Percentiles rank a stretch among this genome's conserved stretches.
phyloP scores from a whole-genome alignment of 2,888 invertebrate species.

The Oscheius sp. region DNA sequence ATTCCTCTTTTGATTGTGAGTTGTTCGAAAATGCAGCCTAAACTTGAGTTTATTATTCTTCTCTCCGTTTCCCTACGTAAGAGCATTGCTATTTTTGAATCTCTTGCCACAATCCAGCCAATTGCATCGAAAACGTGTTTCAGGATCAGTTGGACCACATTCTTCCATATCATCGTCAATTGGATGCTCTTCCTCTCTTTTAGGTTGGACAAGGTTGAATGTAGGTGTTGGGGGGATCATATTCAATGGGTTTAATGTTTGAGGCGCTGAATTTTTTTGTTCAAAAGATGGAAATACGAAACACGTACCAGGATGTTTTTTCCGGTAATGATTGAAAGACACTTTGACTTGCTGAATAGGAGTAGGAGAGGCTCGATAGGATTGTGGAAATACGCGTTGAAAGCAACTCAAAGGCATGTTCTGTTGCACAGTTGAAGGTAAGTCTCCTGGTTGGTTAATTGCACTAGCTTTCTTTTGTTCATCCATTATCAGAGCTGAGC shows the following conservation, averaged over 20 bases:
- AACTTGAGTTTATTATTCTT: neutral
- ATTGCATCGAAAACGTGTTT: constrained; percentile 41
- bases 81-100: constrained; percentile 40
- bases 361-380: constrained; percentile 41
- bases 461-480: constrained; percentile 33
- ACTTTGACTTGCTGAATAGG: constrained; percentile 41
- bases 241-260: too few relatives aligned
- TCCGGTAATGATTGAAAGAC: constrained; percentile 47
- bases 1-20: constrained; percentile 16
- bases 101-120: constrained; percentile 42
- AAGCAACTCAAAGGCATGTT: constrained; percentile 50
- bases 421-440: constrained; percentile 2
- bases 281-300: too few relatives aligned
- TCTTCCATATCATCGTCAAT: constrained; percentile 39
- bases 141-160: constrained; percentile 31
- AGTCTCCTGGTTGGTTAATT: constrained; percentile 12
- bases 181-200: constrained; percentile 21
- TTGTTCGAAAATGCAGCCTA: constrained; percentile 35
- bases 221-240: neutral
- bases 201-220: neutral
- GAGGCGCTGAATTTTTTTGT: too few relatives aligned
- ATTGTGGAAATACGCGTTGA: constrained; percentile 45
- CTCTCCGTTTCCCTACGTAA: constrained; percentile 18
- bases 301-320: constrained; percentile 15
- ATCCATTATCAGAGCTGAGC: constrained; percentile 43